phyloP scores from a whole-genome alignment of 2,113 vertebrate species.

The Glaucidium brasilianum region DNA sequence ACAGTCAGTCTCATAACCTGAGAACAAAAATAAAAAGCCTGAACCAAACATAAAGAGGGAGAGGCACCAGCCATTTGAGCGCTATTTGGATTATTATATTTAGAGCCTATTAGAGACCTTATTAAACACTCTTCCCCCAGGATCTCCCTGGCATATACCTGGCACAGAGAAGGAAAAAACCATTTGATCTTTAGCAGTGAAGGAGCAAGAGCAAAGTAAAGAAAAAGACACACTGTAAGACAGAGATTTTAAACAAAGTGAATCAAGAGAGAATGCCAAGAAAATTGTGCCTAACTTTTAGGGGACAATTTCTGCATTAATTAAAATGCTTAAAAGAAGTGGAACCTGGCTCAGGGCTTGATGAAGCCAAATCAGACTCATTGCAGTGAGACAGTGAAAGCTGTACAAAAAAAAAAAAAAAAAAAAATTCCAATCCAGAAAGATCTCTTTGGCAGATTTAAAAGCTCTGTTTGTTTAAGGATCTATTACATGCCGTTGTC shows the following conservation, averaged over 20 bases:
- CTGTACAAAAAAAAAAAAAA: background rate
- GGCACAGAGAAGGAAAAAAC: background rate
- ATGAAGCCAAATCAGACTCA: background rate
- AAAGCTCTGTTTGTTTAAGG: background rate
- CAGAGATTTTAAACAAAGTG: background rate
- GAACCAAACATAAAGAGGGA: background rate
- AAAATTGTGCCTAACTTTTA: background rate
- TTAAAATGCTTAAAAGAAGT: constrained; percentile 2
- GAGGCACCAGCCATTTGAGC: background rate
- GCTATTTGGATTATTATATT: background rate
- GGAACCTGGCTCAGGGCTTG: background rate
- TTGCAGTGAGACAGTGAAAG: background rate
- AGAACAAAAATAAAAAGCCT: background rate
- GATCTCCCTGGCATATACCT: background rate
- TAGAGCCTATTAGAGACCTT: background rate
- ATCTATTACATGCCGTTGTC: rapidly evolving
- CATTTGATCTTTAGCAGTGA: constrained; percentile 1
- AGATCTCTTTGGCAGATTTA: background rate
- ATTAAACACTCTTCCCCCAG: background rate
- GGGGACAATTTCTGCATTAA: background rate
- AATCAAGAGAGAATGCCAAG: background rate
- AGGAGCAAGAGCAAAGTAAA: background rate
- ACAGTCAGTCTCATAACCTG: background rate
- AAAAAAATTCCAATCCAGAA: background rate
- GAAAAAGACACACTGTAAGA: background rate